phyloP scores from a whole-genome alignment of 2,113 vertebrate species.

The Hippocampus abdominalis region DNA sequence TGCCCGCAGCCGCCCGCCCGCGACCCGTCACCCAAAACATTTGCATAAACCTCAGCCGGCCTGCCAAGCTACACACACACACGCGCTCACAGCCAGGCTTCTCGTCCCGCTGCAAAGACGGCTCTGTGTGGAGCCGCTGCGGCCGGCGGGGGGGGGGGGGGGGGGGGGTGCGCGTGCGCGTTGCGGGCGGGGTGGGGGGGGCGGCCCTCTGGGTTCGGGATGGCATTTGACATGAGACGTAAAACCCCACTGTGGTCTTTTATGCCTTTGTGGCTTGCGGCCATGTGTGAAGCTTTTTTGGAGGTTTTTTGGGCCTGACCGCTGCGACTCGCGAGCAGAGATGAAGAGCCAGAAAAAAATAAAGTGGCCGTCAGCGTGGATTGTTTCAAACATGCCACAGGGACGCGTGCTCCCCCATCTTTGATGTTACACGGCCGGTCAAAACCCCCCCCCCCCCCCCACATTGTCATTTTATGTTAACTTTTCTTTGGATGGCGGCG shows the following conservation, averaged over 20 bases:
- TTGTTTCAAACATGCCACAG: constrained; percentile 40
- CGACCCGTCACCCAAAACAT: constrained; percentile 66
- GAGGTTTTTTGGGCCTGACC: constrained; percentile 15
- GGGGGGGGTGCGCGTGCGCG: neutral
- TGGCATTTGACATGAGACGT: constrained; percentile 62
- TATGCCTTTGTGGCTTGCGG: constrained; percentile 61
- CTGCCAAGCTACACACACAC: constrained; percentile 61
- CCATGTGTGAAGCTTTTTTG: constrained; percentile 14
- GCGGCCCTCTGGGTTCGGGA: constrained; percentile 36
- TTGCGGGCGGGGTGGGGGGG: constrained; percentile 25
- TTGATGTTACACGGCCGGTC: neutral
- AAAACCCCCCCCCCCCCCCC: neutral
- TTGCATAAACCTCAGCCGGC: constrained; percentile 56
- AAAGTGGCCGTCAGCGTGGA: constrained; percentile 30
- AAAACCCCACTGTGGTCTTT: constrained; percentile 63
- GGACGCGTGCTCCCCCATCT: constrained; percentile 33
- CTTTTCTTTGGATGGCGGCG: too few relatives aligned
- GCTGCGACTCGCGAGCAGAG: constrained; percentile 28
- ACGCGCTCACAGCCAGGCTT: constrained; percentile 21
- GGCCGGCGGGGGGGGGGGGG: constrained; percentile 9
- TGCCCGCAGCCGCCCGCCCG: constrained; percentile 50
- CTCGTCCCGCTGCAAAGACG: constrained; percentile 47
- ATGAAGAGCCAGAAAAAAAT: constrained; percentile 32
- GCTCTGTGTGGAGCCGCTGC: constrained; percentile 48
- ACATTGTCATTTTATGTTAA: too few relatives aligned